Base-by-base conservation (phyloP, 2,888 invertebrate genomes). In the Sturmia bella region DNA sequence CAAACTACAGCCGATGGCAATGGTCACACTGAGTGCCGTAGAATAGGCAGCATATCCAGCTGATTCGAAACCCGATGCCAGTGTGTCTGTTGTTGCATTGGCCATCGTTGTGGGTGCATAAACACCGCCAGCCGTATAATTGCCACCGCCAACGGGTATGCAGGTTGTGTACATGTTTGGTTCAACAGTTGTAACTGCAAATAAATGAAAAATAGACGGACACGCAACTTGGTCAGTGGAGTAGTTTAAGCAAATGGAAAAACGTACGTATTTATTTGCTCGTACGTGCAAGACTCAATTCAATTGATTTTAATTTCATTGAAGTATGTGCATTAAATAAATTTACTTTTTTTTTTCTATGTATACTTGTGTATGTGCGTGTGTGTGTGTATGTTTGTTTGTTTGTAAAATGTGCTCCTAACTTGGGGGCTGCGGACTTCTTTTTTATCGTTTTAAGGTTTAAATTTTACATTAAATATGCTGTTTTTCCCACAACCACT, bases 1-100 rank as follows among this genome's bases (percentile, higher is more conserved):
- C 79, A 98, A 91, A 9, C 97, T 97, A 88, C 98, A 97, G 43
- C 98, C 98, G 84, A 98, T 97, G 66, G 98, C 98, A 86, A 98
- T 97, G 17, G 97, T 98, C 0, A 97, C 97, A 90, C 97, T 97
- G 4, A 98, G 91, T 1, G 97, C 97, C 3, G 97, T 97, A 0
- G 96, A 96, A 87, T 97, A 97, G 0, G 96, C 96, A 0, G 97
- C 96, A 87, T 97, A 97, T 1, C 96, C 96, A 84, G 96, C 96
- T 85, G 96, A 96, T 89, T 96, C 96, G 84, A 96, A 92, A 87
- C 95, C 95, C 64, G 96, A 96, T 61, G 89, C 88, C 79, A 96
- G 89, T 7, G 96, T 94, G 89, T 95, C 96, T 76, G 94, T 94
- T 64, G 94, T 94, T n/a, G 94, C 93, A 87, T 94, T 95, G 85